These are phyloP conservation scores for Junonia oenone DNA, from an alignment of 2,888 invertebrate species.

Conservation along the genomic window DNA sequence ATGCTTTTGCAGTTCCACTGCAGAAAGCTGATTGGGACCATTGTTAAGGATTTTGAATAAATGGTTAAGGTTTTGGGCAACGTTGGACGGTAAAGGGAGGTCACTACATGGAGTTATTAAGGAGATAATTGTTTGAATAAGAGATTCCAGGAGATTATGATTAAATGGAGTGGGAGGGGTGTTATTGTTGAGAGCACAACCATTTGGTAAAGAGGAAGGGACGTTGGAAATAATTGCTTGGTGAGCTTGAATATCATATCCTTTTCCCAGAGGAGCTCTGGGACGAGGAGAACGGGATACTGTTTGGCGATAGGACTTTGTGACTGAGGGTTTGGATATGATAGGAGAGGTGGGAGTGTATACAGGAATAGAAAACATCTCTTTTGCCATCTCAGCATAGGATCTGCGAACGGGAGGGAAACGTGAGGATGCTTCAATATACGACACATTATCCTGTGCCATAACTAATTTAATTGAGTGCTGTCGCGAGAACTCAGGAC, in stretches of 20 bases:
- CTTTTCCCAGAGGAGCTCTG: background rate
- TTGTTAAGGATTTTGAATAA: background rate
- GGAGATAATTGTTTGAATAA: background rate
- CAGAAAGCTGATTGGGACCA: background rate
- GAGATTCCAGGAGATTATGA: background rate
- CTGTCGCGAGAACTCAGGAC: conserved; percentile 26
- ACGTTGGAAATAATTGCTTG: background rate
- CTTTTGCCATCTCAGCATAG: conserved; percentile 9
- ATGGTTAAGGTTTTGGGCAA: background rate
- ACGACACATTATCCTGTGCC: conserved; percentile 23
- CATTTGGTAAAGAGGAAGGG: background rate
- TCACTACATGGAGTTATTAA: background rate
- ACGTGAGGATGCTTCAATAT: conserved; percentile 18
- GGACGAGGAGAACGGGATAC: conserved; percentile 3
- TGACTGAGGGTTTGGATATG: background rate
- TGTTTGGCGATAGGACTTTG: background rate
- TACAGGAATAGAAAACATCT: background rate
- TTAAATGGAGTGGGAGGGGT: background rate
- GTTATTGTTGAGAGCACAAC: background rate
- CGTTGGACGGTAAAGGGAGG: conserved; percentile 2
- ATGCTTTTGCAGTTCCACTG: conserved; percentile 1
- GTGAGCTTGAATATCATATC: background rate
- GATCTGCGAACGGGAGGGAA: conserved; percentile 2
- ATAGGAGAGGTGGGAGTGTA: background rate
- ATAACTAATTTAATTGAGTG: conserved; percentile 27